Conservation (phyloP, 2,888 invertebrate genomes). For the Congeria kusceri region DNA sequence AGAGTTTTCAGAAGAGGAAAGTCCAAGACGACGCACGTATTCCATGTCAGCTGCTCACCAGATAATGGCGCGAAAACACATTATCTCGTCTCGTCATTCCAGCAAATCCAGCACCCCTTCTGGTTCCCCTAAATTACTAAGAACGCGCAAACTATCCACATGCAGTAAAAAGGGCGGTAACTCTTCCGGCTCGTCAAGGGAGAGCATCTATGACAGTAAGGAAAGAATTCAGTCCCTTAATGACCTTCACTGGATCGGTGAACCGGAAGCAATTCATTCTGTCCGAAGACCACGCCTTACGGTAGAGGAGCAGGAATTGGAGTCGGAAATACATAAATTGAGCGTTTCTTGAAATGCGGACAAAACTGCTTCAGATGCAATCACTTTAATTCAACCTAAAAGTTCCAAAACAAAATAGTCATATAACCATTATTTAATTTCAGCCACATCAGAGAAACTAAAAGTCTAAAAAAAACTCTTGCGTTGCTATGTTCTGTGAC, state of each 20-base stretch:
- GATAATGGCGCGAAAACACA: slow-evolving; percentile 19
- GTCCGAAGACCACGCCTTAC: slow-evolving; percentile 74
- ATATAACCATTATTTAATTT: too few relatives aligned
- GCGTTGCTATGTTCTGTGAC: too few relatives aligned
- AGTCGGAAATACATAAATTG: slow-evolving; percentile 64
- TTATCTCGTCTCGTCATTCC: not conserved
- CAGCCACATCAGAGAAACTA: too few relatives aligned
- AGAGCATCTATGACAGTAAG: slow-evolving; percentile 35
- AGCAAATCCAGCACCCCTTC: slow-evolving; percentile 39
- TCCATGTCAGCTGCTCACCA: slow-evolving; percentile 55
- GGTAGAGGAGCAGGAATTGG: slow-evolving; percentile 72
- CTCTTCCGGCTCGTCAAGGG: slow-evolving; percentile 44
- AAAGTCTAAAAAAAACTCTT: too few relatives aligned
- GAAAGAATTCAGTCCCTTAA: slow-evolving; percentile 65
- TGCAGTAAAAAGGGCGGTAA: slow-evolving; percentile 34
- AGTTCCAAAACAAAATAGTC: too few relatives aligned
- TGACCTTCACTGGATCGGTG: slow-evolving; percentile 72
- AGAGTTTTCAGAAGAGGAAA: slow-evolving; percentile 6
- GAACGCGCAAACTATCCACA: slow-evolving; percentile 28
- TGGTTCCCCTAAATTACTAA: slow-evolving; percentile 42
- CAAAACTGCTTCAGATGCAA: too few relatives aligned
- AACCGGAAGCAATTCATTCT: slow-evolving; percentile 77
- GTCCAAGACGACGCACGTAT: slow-evolving; percentile 39
- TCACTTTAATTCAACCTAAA: too few relatives aligned
- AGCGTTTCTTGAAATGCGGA: slow-evolving; percentile 15